A percentile compares a stretch with the other conserved stretches of the same genome.
phyloP scores from a whole-genome alignment of 2,113 vertebrate species.

The Lanius ludovicianus region DNA sequence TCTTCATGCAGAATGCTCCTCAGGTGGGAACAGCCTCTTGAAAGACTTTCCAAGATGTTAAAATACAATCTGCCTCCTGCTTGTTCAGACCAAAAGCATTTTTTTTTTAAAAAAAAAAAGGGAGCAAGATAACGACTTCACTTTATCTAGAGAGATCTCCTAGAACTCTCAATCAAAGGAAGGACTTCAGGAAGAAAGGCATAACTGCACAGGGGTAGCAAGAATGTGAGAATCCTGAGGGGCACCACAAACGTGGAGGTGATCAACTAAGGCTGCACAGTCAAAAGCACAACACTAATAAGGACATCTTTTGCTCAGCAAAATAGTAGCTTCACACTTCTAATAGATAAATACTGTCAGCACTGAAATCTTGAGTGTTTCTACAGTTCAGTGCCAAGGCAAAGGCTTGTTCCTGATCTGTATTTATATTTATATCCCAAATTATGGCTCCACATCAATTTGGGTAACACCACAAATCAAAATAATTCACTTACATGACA shows the following conservation, averaged over 20 bases:
- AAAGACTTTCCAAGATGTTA: not conserved
- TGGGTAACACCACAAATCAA: not conserved
- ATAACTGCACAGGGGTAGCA: not conserved
- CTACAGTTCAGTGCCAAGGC: not conserved
- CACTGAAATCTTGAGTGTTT: not conserved
- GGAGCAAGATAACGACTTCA: not conserved
- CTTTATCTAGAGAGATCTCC: not conserved
- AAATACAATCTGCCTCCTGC: not conserved
- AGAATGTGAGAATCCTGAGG: not conserved
- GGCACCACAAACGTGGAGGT: not conserved
- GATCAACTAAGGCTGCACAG: not conserved
- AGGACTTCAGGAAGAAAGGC: not conserved
- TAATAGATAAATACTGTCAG: not conserved
- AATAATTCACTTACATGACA: constrained; percentile 88
- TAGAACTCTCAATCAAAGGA: not conserved
- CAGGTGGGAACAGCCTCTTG: not conserved
- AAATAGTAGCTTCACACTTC: not conserved
- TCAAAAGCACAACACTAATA: not conserved
- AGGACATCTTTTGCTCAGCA: not conserved
- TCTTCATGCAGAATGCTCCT: not conserved
- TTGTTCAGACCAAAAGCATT: not conserved
- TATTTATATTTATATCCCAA: not conserved
- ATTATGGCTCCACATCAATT: not conserved
- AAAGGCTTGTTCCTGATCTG: not conserved
- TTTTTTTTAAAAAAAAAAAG: not conserved